phyloP scores from a whole-genome alignment of 2,113 vertebrate species.

The Solenodon paradoxus region DNA sequence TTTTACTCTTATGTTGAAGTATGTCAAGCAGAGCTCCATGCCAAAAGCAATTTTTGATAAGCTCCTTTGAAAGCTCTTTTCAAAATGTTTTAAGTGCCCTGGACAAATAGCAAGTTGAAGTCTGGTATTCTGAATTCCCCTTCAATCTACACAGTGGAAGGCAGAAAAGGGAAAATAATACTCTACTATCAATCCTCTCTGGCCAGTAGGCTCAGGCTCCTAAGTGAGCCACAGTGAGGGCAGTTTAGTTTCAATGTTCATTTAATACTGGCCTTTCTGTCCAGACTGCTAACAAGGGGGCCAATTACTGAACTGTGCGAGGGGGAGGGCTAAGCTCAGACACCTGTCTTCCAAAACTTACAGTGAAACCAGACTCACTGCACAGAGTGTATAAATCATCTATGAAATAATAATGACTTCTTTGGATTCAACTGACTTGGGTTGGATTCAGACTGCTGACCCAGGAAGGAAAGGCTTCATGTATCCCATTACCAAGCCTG shows the following conservation, averaged over 20 bases:
- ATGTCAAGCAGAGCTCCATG: not conserved
- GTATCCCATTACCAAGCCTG: not conserved
- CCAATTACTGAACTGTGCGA: not conserved
- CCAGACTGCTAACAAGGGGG: slow-evolving; percentile 24
- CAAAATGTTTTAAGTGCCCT: slow-evolving; percentile 59
- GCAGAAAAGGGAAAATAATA: not conserved
- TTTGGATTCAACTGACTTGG: slow-evolving; percentile 55
- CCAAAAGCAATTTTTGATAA: slow-evolving; percentile 57
- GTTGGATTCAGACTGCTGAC: slow-evolving; percentile 52
- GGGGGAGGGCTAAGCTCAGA: not conserved
- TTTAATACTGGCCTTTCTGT: slow-evolving; percentile 52
- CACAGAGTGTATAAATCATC: slow-evolving; percentile 38
- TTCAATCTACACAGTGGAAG: not conserved
- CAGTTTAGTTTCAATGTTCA: not conserved
- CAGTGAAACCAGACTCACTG: slow-evolving; percentile 11
- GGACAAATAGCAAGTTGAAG: slow-evolving; percentile 38
- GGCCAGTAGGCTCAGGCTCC: not conserved
- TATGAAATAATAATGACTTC: slow-evolving; percentile 65
- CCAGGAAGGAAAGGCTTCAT: slow-evolving; percentile 11
- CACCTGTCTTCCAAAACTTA: not conserved
- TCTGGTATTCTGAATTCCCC: not conserved
- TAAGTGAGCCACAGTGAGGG: not conserved
- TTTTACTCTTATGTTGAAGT: slow-evolving; percentile 7
- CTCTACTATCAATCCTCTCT: not conserved
- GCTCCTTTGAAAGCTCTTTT: slow-evolving; percentile 35